These are phyloP conservation scores for Chascanopsetta lugubris DNA, from an alignment of 2,113 vertebrate genomes.

Conservation along the genomic window DNA sequence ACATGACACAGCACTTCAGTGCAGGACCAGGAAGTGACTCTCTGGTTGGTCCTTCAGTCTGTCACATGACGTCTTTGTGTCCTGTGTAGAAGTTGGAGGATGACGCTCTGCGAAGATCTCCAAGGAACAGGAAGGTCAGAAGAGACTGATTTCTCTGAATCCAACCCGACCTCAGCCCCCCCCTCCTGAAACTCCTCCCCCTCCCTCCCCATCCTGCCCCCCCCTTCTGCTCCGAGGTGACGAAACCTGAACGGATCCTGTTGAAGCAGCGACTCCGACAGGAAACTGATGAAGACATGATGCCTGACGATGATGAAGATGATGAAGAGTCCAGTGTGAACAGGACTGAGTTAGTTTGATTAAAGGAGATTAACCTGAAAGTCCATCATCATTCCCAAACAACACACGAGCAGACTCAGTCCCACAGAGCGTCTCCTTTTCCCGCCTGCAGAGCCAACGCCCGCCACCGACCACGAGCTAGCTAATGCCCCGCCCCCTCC, in stretches of 20 bases:
- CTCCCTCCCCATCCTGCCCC: background rate
- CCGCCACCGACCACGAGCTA: constrained; percentile 5
- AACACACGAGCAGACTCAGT: constrained; percentile 47
- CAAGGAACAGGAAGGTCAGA: constrained; percentile 90
- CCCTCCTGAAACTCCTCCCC: background rate
- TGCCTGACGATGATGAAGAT: constrained; percentile 44
- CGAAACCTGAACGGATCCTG: constrained; percentile 48
- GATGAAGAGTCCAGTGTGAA: constrained; percentile 57
- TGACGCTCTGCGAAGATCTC: constrained; percentile 92
- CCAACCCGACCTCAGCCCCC: constrained; percentile 35
- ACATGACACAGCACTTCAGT: too few relatives aligned
- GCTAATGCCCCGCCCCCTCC: background rate
- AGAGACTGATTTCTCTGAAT: constrained; percentile 86
- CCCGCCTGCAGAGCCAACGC: constrained; percentile 6
- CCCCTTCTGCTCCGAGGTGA: constrained; percentile 43
- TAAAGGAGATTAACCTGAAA: constrained; percentile 54
- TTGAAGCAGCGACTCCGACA: constrained; percentile 50
- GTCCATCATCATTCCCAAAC: constrained; percentile 72
- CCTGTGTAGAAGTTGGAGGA: constrained; percentile 84
- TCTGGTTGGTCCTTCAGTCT: background rate
- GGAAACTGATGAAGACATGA: constrained; percentile 50
- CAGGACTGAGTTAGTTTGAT: constrained; percentile 60
- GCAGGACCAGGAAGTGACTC: too few relatives aligned
- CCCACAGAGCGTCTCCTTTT: background rate
- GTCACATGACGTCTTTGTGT: background rate